Evolutionary conservation across 2,797 vertebrate species (phyloP), one percentile per base, ranked within the genome.

Genomic region (Petrocephalus schoutedeni): DNA sequence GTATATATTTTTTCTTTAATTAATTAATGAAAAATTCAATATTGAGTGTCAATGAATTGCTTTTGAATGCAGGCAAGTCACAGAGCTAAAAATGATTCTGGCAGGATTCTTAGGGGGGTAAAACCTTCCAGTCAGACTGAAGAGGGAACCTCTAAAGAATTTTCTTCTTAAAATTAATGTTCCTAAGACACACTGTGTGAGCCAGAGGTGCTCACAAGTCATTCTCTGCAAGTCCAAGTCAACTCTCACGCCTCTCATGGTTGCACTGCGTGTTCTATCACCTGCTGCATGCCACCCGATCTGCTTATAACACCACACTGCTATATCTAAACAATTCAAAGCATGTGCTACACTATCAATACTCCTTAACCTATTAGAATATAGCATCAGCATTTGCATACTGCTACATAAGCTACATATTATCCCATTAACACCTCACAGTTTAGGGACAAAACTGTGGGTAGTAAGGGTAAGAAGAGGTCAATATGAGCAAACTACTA

Each of bases 11-110:
- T 7, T 64, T 86, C 16, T 21, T 49, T 32, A 57, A 10, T 9
- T 45, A 41, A 82, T 87, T 80, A 54, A 86, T 86, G 23, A 59
- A 89, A 84, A 88, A 86, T 85, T 54, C 59, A 8, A 57, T 51
- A 53, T 61, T 45, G 84, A 85, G 77, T 49, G 77, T 56, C 59
- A 85, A 57, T 61, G 53, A 87, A 67, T 85, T 10, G 45, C 57
- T 87, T 71, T 45, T 12, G 57, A 23, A 16, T 67, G 54, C 32
- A 51, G 77, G 51, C 74, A 83, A 49, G 53, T 59, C 36, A 23
- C 67, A 3, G 21, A 87, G 71, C 32, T 53, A 51, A 84, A 88
- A 67, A 16, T 8, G 49, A 85, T 88, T 88, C 85, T 36, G 45
- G 6, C 14, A 12, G 16, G 77, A 84, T 83, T 32, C 57, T 41